Evolutionary conservation across 2,888 invertebrate genomes (phyloP).

Genomic region (Polydrusus pterygomalis): DNA sequence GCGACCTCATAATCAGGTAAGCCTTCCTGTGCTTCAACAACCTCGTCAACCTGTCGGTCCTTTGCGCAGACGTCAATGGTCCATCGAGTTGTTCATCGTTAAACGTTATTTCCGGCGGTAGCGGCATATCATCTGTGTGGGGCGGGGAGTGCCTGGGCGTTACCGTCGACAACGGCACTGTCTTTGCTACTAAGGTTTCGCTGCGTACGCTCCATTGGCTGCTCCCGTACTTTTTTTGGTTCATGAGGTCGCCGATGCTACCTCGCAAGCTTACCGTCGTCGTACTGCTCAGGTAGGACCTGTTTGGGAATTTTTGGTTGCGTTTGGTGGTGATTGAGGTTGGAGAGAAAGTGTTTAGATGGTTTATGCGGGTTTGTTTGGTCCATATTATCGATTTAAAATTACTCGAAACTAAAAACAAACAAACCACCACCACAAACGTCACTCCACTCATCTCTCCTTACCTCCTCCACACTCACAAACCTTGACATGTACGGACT

Average conservation of each 20-base stretch:
- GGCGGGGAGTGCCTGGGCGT: conserved; percentile 76
- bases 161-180: conserved; percentile 84
- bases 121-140: conserved; percentile 61
- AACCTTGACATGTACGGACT: conserved; percentile 73
- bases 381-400: too few relatives aligned
- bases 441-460: not conserved
- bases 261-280: conserved; percentile 65
- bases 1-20: conserved; percentile 56
- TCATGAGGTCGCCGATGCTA: conserved; percentile 85
- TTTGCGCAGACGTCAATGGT: conserved; percentile 80
- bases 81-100: conserved; percentile 71
- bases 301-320: not conserved
- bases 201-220: conserved; percentile 83
- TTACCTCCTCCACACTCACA: conserved; percentile 4
- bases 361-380: not conserved
- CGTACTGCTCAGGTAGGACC: conserved; percentile 69
- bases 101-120: conserved; percentile 61
- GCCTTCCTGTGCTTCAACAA: conserved; percentile 79
- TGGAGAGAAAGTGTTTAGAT: not conserved
- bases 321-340: not conserved
- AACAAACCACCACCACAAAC: not conserved
- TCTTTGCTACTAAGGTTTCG: conserved; percentile 82
- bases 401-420: not conserved
- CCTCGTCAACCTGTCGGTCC: conserved; percentile 80
- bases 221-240: conserved; percentile 82